Evolutionary conservation across 2,797 vertebrate genomes (phyloP).

Genomic region (Moxostoma hubbsi): DNA sequence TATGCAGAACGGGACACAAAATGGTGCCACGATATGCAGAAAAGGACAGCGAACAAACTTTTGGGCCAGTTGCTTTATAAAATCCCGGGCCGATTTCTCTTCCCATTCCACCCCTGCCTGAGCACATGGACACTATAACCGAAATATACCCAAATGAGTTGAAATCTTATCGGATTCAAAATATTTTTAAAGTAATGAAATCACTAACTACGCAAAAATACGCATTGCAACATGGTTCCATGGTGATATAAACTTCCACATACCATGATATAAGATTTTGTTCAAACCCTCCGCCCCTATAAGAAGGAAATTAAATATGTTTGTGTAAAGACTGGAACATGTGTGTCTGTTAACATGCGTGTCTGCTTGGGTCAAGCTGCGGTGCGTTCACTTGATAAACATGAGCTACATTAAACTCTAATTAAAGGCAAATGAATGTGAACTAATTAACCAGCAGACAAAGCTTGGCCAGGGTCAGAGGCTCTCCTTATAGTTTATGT

Average conservation of each 20-base stretch:
- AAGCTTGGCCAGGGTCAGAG: background rate
- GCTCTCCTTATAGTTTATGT: background rate
- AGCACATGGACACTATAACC: too few species aligned
- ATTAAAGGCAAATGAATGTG: slow-evolving; percentile 49
- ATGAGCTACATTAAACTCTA: slow-evolving; percentile 14
- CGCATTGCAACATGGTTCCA: background rate
- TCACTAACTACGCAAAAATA: background rate
- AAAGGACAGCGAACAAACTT: too few species aligned
- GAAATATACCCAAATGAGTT: too few species aligned
- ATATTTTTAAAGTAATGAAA: too few species aligned
- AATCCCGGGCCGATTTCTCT: too few species aligned
- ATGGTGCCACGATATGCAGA: too few species aligned
- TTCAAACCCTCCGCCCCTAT: background rate
- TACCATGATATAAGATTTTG: background rate
- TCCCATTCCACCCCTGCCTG: too few species aligned
- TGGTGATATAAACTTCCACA: background rate
- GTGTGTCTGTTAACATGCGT: slow-evolving; percentile 1
- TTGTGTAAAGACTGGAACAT: background rate
- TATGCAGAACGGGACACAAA: too few species aligned
- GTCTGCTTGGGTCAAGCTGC: slow-evolving; percentile 30
- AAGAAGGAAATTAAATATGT: background rate
- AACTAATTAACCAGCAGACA: slow-evolving; percentile 34
- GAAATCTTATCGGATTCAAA: too few species aligned
- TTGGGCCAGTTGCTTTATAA: too few species aligned
- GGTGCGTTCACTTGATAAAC: slow-evolving; percentile 7